These are phyloP conservation scores for Gorsachius goisagi DNA, from an alignment of 2,113 vertebrate genomes.

Conservation along the genomic window DNA sequence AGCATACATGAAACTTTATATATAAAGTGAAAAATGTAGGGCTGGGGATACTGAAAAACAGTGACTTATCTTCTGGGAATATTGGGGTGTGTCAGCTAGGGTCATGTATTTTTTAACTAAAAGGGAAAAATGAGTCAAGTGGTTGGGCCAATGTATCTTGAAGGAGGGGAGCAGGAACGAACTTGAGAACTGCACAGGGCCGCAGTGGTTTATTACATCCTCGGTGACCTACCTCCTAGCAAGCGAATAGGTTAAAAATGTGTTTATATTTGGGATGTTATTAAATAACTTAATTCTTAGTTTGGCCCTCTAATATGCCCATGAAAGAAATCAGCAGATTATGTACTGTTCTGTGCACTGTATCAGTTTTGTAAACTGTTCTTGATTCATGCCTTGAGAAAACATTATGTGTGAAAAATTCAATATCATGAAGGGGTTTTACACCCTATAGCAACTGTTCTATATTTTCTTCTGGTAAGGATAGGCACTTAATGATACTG, in stretches of 20 bases:
- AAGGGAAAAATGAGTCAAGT: not conserved
- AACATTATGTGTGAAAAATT: not conserved
- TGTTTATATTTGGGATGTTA: not conserved
- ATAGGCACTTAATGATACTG: not conserved
- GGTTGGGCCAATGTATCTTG: not conserved
- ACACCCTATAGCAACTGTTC: not conserved
- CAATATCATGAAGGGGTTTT: not conserved
- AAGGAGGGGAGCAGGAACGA: not conserved
- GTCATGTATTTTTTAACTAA: not conserved
- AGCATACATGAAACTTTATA: not conserved
- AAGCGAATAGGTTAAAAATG: not conserved
- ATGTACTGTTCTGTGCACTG: not conserved
- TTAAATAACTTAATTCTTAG: not conserved
- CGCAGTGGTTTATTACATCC: not conserved
- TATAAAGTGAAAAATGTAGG: not conserved
- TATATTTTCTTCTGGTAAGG: not conserved
- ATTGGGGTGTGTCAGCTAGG: not conserved
- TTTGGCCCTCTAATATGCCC: not conserved
- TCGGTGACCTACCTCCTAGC: not conserved
- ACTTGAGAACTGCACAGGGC: not conserved
- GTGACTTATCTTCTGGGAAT: not conserved
- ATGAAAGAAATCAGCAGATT: fast-evolving
- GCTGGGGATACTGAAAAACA: not conserved
- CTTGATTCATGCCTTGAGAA: not conserved
- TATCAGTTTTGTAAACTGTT: not conserved